Percentiles rank a stretch among this genome's conserved stretches.
Conservation (phyloP, 2,797 vertebrate genomes). For the Mormyrops attenuatus region DNA sequence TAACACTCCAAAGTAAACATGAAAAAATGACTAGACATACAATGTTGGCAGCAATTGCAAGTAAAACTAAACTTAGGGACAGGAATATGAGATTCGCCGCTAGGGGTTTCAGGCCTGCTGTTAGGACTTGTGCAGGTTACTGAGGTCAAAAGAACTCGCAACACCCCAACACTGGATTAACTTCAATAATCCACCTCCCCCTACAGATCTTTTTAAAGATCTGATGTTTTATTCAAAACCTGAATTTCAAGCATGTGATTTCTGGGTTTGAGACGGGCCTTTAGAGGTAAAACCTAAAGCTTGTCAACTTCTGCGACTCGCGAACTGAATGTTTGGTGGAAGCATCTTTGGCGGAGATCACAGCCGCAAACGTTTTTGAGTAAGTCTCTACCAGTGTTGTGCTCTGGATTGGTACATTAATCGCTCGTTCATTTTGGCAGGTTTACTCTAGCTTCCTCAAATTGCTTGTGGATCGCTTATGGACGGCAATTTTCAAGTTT, state of each 20-base stretch:
- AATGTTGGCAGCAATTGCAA: not conserved
- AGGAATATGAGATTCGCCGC: not conserved
- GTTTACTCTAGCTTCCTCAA: not conserved
- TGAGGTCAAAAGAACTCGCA: not conserved
- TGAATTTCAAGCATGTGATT: not conserved
- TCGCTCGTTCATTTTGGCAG: not conserved
- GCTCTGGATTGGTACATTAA: not conserved
- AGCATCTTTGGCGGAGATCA: not conserved
- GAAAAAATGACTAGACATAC: not conserved
- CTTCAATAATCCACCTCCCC: not conserved
- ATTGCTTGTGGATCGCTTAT: slow-evolving; percentile 6
- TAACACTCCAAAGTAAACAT: not conserved
- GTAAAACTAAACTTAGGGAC: not conserved
- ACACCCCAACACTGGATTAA: not conserved
- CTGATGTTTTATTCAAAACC: not conserved
- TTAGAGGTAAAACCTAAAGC: not conserved
- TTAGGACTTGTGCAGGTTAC: not conserved
- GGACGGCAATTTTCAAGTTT: not conserved
- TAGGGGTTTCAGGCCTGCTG: not conserved
- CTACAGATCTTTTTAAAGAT: not conserved
- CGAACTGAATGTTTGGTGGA: not conserved
- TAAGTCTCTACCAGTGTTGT: not conserved
- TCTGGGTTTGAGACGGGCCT: not conserved
- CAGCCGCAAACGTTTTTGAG: not conserved
- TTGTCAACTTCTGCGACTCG: not conserved